Base-by-base conservation (phyloP, 1,140 invertebrate species). In the Schlechtendalia chinensis region DNA sequence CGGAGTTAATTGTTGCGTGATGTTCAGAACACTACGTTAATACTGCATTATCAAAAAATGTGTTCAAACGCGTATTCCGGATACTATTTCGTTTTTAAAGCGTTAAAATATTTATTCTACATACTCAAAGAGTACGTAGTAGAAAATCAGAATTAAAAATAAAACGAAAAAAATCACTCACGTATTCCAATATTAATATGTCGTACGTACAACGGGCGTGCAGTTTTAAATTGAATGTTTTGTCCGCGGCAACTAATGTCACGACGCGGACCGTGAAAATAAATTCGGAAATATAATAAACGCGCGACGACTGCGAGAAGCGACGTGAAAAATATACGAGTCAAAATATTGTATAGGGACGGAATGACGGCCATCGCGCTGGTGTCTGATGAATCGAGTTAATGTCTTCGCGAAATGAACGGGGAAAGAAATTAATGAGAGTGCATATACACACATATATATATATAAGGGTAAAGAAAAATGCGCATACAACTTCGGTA, bases 311-410 rank as follows among this genome's bases (percentile, higher is more conserved):
- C 24, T 16, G 47, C 39, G 47, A 5, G 32, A 27, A 59, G 32
- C 50, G 75, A 79, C 58, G n/a, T 79, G 22, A n/a, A 79, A 79
- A 79, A 79, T 79, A 79, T 79, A 39, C 32, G 56, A 59, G 75
- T 47, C 54, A 79, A 79, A 75, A 75, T 61, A 63, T 39, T n/a
- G n/a, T n/a, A n/a, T 58, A 61, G 74, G 22, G 56, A 59, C 32
- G 8, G 22, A 27, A 5, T 8, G 39, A 29, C n/a, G 29, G 39
- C 39, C 74, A 27, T 63, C 58, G 29, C n/a, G 32, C 32, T 39
- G 32, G 32, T 39, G n/a, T 79, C 24, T 79, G 75, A 79, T 63
- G 58, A 79, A 79, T 79, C 29, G 39, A 47, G 58, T 79, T 79
- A 79, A 79, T 79, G 63, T 61, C 75, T 63, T 50, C 24, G 14